phyloP scores from a whole-genome alignment of 2,113 vertebrate genomes.

The Paraplagusia blochii region DNA sequence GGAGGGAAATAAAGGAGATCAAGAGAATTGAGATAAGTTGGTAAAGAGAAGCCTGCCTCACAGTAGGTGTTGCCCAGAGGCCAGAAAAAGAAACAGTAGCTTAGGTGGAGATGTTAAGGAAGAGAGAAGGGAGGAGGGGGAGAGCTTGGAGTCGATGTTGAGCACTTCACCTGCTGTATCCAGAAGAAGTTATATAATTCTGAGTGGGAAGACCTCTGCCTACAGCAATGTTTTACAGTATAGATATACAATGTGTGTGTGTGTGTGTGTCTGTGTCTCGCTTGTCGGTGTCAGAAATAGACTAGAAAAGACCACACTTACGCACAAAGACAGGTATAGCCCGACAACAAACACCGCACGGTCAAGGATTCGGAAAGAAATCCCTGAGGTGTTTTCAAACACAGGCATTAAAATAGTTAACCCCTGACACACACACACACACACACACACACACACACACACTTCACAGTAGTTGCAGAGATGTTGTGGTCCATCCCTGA shows the following conservation, averaged over 20 bases:
- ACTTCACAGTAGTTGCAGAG: constrained; percentile 14
- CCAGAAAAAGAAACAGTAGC: constrained; percentile 55
- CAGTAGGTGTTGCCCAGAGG: constrained; percentile 6
- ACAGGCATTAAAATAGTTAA: constrained; percentile 49
- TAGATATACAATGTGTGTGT: constrained; percentile 8
- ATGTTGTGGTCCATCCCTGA: neutral
- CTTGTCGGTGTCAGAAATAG: constrained; percentile 42
- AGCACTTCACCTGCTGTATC: constrained; percentile 56
- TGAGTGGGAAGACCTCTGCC: constrained; percentile 64
- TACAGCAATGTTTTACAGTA: constrained; percentile 39
- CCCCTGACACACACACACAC: constrained; percentile 35
- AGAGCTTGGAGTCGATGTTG: constrained; percentile 8
- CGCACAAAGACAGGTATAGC: constrained; percentile 13
- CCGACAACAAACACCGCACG: constrained; percentile 25
- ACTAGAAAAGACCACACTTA: constrained; percentile 34
- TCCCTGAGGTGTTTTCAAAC: constrained; percentile 23
- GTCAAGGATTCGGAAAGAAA: constrained; percentile 25
- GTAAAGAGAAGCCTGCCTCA: too few species aligned
- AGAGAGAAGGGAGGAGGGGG: constrained; percentile 24
- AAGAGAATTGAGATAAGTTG: constrained; percentile 17
- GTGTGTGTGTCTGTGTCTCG: constrained; percentile 12
- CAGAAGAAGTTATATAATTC: constrained; percentile 63
- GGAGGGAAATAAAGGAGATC: constrained; percentile 39
- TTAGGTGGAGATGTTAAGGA: constrained; percentile 34
- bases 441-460: constrained; percentile 22